Evolutionary conservation across 2,113 vertebrate genomes (phyloP), one percentile per base, ranked within the genome.

Genomic region (Pachycephala philippinensis): DNA sequence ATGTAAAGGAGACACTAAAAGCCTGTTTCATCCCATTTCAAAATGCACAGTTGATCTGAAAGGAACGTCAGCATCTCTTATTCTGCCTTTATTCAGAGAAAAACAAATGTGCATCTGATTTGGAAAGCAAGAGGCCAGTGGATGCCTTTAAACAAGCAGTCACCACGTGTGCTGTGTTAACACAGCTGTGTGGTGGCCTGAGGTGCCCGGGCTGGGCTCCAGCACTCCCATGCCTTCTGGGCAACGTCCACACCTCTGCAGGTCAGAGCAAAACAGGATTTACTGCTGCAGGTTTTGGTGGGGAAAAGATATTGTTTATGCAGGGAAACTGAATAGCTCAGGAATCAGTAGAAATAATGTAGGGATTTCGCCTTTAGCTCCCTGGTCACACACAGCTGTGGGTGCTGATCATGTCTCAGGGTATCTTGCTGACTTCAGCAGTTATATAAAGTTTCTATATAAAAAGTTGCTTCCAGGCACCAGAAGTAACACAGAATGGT

Each of bases 1-100:
- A 93, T 97, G 87, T 95, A 91, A 94, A 96, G 91, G 54, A 94
- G 91, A 90, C 40, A 63, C 91, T 93, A 95, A 94, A 92, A 97
- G 91, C 90, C 76, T 80, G 70, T 56, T 97, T 95, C 84, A 78
- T 96, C 84, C 66, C 42, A 72, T 96, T 97, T 95, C 79, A 87
- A 93, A 95, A 95, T 54, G 59, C 83, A 80, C 56, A 74, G 93
- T 45, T 94, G 80, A 96, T 95, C 85, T 86, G 90, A 95, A 94
- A 90, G 76, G 88, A 76, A 87, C 3, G 40, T 83, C 87, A 96
- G 88, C 84, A 89, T 93, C 84, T 90, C 94, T 95, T 93, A 82
- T 87, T 63, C 90, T 90, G 87, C 56, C 39, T 95, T 94, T 89
- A 87, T 94, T 89, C 83, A 89, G 80, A 71, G 76, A 26, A 57